Percentiles rank a stretch among this genome's conserved stretches.
These are phyloP conservation scores for Kryptolebias marmoratus DNA, from an alignment of 2,113 vertebrate genomes.

Conservation along the genomic window DNA sequence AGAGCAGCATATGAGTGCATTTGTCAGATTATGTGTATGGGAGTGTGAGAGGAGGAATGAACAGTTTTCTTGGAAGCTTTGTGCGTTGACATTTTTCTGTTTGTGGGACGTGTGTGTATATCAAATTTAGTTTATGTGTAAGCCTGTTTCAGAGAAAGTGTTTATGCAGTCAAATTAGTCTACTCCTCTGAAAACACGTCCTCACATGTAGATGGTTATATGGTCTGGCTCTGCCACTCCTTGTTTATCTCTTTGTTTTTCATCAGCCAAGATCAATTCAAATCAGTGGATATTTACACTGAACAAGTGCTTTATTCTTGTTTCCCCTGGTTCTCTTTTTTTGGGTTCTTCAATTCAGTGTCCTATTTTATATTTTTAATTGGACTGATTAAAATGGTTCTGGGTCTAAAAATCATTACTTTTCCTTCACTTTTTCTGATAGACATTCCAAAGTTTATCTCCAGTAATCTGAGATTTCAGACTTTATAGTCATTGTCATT, in stretches of 20 bases:
- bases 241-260: constrained; percentile 16
- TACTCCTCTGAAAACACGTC: constrained; percentile 29
- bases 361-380: neutral
- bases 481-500: neutral
- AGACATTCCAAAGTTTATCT: neutral
- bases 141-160: constrained; percentile 62
- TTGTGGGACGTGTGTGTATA: constrained; percentile 27
- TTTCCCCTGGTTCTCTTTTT: neutral
- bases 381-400: neutral
- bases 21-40: constrained; percentile 13
- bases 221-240: constrained; percentile 8
- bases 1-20: constrained; percentile 26
- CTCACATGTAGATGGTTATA: constrained; percentile 37
- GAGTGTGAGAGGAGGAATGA: constrained; percentile 26
- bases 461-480: neutral
- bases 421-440: neutral
- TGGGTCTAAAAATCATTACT: neutral
- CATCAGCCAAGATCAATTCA: constrained; percentile 11
- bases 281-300: constrained; percentile 16
- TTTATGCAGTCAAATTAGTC: constrained; percentile 50
- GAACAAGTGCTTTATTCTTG: neutral
- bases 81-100: constrained; percentile 27
- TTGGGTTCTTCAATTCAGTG: neutral
- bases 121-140: constrained; percentile 46
- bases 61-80: constrained; percentile 38